Evolutionary conservation across 30 jellyfish, hydroid and myxozoan genomes (phyloP).

Genomic region (Turritopsis rubra): DNA sequence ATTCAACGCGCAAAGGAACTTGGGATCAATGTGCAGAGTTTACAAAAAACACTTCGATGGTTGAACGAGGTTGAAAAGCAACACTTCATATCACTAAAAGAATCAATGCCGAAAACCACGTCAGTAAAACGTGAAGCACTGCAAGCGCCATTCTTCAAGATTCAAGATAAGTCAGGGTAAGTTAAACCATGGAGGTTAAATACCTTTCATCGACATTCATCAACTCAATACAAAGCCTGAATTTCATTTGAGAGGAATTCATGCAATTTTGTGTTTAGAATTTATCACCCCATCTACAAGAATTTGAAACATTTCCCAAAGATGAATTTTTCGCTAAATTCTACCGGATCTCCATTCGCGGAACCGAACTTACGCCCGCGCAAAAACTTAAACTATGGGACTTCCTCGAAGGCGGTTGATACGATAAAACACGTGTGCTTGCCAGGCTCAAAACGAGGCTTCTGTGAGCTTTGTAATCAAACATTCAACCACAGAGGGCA

Average conservation of each 20-base stretch:
- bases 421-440: neutral
- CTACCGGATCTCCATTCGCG: neutral
- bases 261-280: neutral
- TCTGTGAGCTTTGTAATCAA: neutral
- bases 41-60: neutral
- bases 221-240: neutral
- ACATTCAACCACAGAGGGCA: neutral
- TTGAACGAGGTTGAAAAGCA: neutral
- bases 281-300: neutral
- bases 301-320: conserved; percentile 1
- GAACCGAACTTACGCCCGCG: neutral
- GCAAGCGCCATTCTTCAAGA: conserved; percentile 1
- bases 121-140: neutral
- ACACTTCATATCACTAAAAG: neutral
- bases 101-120: neutral
- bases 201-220: too few species aligned
- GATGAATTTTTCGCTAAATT: neutral
- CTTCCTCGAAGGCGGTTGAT: neutral
- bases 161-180: neutral
- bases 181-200: too few species aligned
- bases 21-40: neutral
- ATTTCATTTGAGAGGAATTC: too few species aligned
- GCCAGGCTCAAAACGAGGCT: neutral
- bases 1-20: conserved; percentile 3
- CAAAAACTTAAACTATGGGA: neutral